Base-by-base conservation (phyloP, 1,140 invertebrate genomes). In the Drosophila bifasciata region DNA sequence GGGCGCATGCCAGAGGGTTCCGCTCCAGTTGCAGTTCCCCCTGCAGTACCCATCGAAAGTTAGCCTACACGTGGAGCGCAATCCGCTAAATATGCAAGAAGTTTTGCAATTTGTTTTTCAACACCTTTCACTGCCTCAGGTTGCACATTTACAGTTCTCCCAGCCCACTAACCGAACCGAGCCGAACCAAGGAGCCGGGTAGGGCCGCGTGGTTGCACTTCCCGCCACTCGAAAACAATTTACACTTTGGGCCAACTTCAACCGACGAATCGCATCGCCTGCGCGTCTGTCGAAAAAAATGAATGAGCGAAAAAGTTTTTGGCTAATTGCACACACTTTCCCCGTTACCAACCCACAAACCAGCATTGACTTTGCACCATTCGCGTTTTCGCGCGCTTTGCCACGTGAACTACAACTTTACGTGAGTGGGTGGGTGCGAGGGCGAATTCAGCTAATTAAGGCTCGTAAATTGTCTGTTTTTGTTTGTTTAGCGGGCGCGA, bases 381-480 rank as follows among this genome's bases (percentile, higher is more conserved):
- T 53, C 52, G 17, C 52, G 17, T 49, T 53, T 72, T 60, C 23
- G 32, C 32, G 32, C 36, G 68, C 19, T 50, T 71, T 71, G 58
- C 49, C 32, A 57, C 45, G 46, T 50, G 16, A 3, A 32, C 25
- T 63, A 17, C 44, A 56, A 36, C 32, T 36, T 64, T 23, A 7
- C 1, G 19, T 43, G 9, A 16, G n/a, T 16, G 50, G 48, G 48
- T 23, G 28, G 40, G 48, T 19, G 81, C n/a, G 25, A 25, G 15
- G 46, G 72, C 43, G 68, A 68, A 62, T 46, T 76, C 73, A 64
- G 19, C 81, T 85, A 85, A 85, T 85, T 85, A 85, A 66, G 61
- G 64, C 58, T 77, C 77, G 61, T 78, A 81, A 85, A 85, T 74
- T 68, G 64, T 58, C 53, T 59, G 77, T 59, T 86, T 76, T 77